These are phyloP conservation scores for Hemicrepidius hirtus DNA, from an alignment of 2,888 invertebrate genomes.

Conservation along the genomic window DNA sequence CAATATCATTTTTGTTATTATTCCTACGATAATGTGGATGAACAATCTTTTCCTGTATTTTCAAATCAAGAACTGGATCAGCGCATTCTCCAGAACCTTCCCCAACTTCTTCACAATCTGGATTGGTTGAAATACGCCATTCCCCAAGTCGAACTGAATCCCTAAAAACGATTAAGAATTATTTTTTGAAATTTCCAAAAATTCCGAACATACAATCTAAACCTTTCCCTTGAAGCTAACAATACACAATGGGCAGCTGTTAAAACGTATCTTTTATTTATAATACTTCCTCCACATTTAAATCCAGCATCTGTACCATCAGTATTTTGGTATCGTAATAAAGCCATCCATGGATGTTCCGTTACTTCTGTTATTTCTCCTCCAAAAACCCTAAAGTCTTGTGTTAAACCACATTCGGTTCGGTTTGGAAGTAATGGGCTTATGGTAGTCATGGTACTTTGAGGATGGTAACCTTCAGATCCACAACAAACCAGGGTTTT, in stretches of 20 bases:
- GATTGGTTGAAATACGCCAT: slow-evolving; percentile 72
- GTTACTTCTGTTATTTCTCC: not conserved
- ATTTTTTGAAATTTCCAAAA: too few relatives aligned
- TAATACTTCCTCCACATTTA: slow-evolving; percentile 74
- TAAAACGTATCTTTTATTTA: slow-evolving; percentile 67
- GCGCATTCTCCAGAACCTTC: slow-evolving; percentile 69
- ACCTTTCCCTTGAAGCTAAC: slow-evolving; percentile 22
- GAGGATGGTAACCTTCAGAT: slow-evolving; percentile 9
- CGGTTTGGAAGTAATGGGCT: too few relatives aligned
- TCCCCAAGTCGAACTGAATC: slow-evolving; percentile 77
- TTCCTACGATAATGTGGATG: slow-evolving; percentile 65
- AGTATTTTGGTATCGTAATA: slow-evolving; percentile 69
- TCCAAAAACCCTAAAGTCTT: not conserved
- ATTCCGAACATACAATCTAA: too few relatives aligned
- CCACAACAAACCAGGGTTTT: slow-evolving; percentile 73
- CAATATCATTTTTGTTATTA: slow-evolving; percentile 61
- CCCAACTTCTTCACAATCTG: slow-evolving; percentile 60
- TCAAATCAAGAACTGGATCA: slow-evolving; percentile 65
- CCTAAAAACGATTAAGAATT: too few relatives aligned
- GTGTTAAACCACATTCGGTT: too few relatives aligned
- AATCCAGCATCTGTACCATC: slow-evolving; percentile 55
- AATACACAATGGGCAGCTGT: slow-evolving; percentile 50
- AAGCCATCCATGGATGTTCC: slow-evolving; percentile 10
- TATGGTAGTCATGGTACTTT: not conserved
- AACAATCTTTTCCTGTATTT: slow-evolving; percentile 67